Evolutionary conservation across 2,113 vertebrate genomes (phyloP), one percentile per base, ranked within the genome.

Genomic region (Propithecus coquereli): DNA sequence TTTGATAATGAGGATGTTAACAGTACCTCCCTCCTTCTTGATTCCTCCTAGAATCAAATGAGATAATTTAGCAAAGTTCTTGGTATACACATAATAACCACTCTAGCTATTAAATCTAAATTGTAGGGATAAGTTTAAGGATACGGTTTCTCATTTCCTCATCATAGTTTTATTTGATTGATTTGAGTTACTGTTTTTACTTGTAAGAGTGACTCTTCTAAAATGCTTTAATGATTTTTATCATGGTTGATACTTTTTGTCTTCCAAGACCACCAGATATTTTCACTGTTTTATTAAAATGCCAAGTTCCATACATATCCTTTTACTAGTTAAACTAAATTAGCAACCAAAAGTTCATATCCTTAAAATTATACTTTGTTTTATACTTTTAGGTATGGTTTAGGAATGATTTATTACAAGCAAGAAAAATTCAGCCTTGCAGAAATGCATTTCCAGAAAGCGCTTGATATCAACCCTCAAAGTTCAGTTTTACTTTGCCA

Each of bases 381-480:
- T 95, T 96, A 63, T 94, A 94, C n/a, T 98, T 97, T 90, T 97
- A 99, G 99, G 99, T 99, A 99, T 43, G 99, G 99, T 65, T 98
- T 99, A 98, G 99, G 99, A 95, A 99, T 99, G 99, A 99, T 99
- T 98, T 99, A 99, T 98, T 99, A 99, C 98, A 99, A 99, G 96
- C 99, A 99, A 98, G 99, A 99, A 98, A 99, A 99, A 97, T 99
- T 99, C 98, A 99, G 99, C 97, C 98, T 99, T 94, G 99, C 99
- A 88, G 99, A 99, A 98, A 99, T 99, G 98, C 99, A 99, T 99
- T 99, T 99, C 97, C 99, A 99, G 98, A 99, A 99, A 98, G 99
- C 99, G 87, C 98, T 99, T 96, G 99, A 99, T 98, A 99, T 99
- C 98, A 99, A 99, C 98, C 99, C 99, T 87, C 99, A 99, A 98